phyloP scores from a whole-genome alignment of 2,888 invertebrate species.

The Lycaena phlaeas region DNA sequence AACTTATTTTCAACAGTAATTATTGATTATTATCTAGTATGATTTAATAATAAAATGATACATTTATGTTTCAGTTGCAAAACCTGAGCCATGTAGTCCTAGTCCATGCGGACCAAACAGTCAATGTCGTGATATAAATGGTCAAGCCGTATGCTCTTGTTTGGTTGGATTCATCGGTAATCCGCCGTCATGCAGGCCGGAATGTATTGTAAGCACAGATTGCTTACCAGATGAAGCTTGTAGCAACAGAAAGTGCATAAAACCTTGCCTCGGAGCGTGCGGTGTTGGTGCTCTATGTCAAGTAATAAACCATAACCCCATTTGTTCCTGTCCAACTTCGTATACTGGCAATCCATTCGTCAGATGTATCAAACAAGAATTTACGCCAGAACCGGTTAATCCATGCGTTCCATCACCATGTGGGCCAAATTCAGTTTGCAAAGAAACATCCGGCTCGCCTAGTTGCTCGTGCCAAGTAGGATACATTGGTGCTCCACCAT shows the following conservation, averaged over 20 bases:
- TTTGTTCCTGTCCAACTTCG: conserved; percentile 79
- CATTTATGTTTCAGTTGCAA: conserved; percentile 37
- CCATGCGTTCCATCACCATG: conserved; percentile 87
- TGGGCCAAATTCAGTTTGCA: conserved; percentile 84
- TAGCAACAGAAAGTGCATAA: conserved; percentile 83
- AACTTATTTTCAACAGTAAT: too few species aligned
- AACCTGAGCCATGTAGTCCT: conserved; percentile 51
- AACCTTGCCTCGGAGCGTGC: conserved; percentile 89
- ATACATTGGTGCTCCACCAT: conserved; percentile 80
- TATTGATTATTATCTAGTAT: too few species aligned
- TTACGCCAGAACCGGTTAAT: conserved; percentile 64
- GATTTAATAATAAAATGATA: too few species aligned
- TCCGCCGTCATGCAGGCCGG: conserved; percentile 85
- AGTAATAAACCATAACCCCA: conserved; percentile 86
- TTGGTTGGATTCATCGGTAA: conserved; percentile 80
- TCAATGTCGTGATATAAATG: conserved; percentile 81
- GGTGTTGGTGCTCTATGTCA: conserved; percentile 82
- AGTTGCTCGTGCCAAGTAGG: conserved; percentile 82
- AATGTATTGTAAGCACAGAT: conserved; percentile 82
- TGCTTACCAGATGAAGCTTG: conserved; percentile 83
- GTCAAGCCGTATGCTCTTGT: conserved; percentile 82
- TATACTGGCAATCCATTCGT: conserved; percentile 85
- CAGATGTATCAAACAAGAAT: conserved; percentile 72
- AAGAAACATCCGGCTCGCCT: conserved; percentile 76
- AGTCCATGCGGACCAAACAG: conserved; percentile 87